Conservation (phyloP, 2,797 vertebrate genomes). For the Rhincodon typus region DNA sequence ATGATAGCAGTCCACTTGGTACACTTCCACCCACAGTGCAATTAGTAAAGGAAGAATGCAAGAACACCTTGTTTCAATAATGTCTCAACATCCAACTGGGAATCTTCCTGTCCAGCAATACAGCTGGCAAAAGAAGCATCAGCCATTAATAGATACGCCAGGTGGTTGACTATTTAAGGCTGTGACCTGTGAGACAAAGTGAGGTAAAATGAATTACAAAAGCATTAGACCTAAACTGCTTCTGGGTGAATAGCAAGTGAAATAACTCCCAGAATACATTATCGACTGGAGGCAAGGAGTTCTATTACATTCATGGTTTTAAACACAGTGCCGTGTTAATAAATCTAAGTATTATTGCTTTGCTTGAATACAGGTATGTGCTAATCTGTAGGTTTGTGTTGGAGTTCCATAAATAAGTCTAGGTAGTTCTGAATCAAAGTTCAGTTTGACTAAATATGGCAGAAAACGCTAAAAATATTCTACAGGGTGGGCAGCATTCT, state of each 20-base stretch:
- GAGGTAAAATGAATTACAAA: background rate
- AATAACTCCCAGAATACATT: background rate
- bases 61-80: background rate
- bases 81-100: background rate
- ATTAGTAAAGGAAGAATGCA: too few species aligned
- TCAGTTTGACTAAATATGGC: background rate
- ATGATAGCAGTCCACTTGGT: too few species aligned
- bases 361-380: too few species aligned
- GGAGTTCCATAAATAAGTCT: background rate
- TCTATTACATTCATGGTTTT: background rate
- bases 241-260: background rate
- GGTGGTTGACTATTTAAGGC: background rate
- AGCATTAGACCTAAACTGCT: background rate
- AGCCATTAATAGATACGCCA: background rate
- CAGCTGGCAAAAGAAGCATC: background rate
- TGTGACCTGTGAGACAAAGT: background rate
- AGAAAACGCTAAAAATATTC: too few species aligned
- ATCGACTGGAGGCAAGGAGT: background rate
- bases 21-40: too few species aligned
- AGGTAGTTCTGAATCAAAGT: background rate
- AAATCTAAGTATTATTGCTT: background rate
- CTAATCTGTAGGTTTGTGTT: background rate
- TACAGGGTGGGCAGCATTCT: too few species aligned
- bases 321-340: background rate
- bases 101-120: background rate